These are phyloP conservation scores for Vulpes vulpes DNA, from an alignment of 2,113 vertebrate species.

Conservation along the genomic window DNA sequence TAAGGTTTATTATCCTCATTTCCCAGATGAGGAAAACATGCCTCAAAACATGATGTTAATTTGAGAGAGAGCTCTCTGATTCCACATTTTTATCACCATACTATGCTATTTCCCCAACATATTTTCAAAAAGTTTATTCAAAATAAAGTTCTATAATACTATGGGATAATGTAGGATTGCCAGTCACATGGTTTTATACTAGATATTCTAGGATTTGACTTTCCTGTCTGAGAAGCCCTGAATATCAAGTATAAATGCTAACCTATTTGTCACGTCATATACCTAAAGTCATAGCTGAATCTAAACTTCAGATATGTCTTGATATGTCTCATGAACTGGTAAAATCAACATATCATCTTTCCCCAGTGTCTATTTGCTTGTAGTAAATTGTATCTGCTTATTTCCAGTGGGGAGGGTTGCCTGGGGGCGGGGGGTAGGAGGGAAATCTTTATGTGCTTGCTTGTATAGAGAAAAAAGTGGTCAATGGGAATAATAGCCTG, in stretches of 20 bases:
- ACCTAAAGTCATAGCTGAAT: not conserved
- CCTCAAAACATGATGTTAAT: not conserved
- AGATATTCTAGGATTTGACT: not conserved
- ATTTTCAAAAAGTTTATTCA: not conserved
- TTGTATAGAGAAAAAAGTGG: not conserved
- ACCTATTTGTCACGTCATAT: not conserved
- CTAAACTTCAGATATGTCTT: not conserved
- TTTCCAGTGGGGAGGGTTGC: not conserved
- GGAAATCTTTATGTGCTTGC: not conserved
- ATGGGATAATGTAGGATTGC: not conserved
- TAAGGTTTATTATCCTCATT: slow-evolving; percentile 19
- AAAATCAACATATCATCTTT: not conserved
- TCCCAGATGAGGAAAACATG: slow-evolving; percentile 20
- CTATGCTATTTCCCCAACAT: not conserved
- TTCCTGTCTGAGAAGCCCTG: not conserved
- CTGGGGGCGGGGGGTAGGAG: no score
- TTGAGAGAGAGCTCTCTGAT: not conserved
- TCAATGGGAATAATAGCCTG: not conserved
- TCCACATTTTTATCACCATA: not conserved
- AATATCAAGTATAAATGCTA: not conserved
- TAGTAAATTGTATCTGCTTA: not conserved
- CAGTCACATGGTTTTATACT: not conserved
- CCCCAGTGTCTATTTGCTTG: not conserved
- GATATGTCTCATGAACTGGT: not conserved
- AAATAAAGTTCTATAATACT: not conserved